Evolutionary conservation across 1,140 invertebrate species (phyloP), one percentile per base, ranked within the genome.

Genomic region (Drosophila prosaltans): DNA sequence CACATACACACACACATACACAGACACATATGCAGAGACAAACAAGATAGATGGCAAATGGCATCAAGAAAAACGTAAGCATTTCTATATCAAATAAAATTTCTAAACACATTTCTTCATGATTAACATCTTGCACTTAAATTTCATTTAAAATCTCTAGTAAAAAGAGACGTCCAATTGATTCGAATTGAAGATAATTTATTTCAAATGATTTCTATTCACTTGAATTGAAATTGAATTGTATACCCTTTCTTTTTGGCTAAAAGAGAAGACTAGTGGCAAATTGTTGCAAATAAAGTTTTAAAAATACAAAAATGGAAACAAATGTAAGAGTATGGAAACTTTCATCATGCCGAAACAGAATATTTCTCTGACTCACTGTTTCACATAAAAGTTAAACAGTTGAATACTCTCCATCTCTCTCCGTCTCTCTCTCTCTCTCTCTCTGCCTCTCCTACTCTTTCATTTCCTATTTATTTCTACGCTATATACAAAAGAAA

Each of bases 61-160:
- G 6, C 32, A 36, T 36, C 6, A 36, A 28, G 9, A 3, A 39
- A 3, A 30, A 9, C 26, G 40, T 30, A n/a, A 32, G 28, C 6
- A 24, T 24, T 30, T 58, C 11, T 21, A 9, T 8, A 36, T 11
- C 21, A 16, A 66, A 66, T 65, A 68, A 74, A 74, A 64, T 74
- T 45, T 45, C 16, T 45, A 2, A 30, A 21, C 1, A 2, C 43
- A 45, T 48, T 48, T 48, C 21, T 24, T 3, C 21, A 24, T 48
- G 45, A 48, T 48, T 24, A 48, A 48, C 21, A 48, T 48, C 45
- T 48, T 48, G 21, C 21, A 48, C 41, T 43, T 3, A 16, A 43
- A 40, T 40, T 40, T 40, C 39, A 40, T 40, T 40, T 40, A 3
- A 40, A 40, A 36, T 36, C 1, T 36, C 32, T 7, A 40, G 39